Evolutionary conservation across 2,888 invertebrate species (phyloP), one percentile per base, ranked within the genome.

Genomic region (Tiliacea aurago): DNA sequence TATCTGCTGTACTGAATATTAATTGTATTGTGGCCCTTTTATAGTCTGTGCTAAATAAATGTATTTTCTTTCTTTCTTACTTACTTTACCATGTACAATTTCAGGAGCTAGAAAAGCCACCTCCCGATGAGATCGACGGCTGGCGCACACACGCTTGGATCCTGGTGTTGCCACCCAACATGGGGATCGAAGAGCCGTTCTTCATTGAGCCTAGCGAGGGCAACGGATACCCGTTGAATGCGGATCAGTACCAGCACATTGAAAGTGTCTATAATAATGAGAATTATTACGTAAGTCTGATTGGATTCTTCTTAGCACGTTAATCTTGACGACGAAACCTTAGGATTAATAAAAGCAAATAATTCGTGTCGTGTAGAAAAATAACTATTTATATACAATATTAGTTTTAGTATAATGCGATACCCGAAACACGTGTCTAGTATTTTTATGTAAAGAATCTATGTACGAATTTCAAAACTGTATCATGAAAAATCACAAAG

Each of bases 121-220:
- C 97, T 0, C 94, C 94, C 2, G 98, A 98, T 87, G 96, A 97
- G 0, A 96, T 97, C 67, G 97, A 97, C 79, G 97, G 97, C 5
- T 97, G 97, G 90, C 97, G 98, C 55, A 95, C 98, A 1, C 99
- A 99, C 92, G 97, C 98, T 0, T 99, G 99, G 99, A 97, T 99
- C 5, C 93, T 98, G 5, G 94, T 99, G 7, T 89, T 98, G 62
- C 97, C 97, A 2, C 94, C 94, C 0, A 92, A 90, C 73, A 94
- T 97, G 82, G 97, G 97, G 49, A 93, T 98, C 0, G 94, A 96
- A 6, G 96, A 97, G 76, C 97, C 97, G 0, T 97, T 98, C 91
- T 99, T 99, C 91, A 97, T 99, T 55, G 99, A 99, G 88, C 98
- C 99, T 2, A 97, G 98, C 23, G 98, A 98, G 0, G 99, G 99